phyloP scores from a whole-genome alignment of 2,113 vertebrate species.

The Gadus macrocephalus region DNA sequence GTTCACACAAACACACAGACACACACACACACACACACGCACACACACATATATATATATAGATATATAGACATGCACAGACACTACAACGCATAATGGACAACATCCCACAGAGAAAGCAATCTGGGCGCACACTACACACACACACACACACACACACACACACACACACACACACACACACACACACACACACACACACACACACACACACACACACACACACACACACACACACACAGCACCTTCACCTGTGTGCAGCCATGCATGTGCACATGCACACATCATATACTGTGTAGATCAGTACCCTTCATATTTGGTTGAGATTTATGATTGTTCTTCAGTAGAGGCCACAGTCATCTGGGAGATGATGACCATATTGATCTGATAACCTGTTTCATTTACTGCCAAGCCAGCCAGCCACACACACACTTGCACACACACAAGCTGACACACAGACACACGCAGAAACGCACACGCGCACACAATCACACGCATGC shows the following conservation, averaged over 20 bases:
- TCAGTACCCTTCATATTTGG: constrained; percentile 59
- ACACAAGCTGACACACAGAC: not conserved
- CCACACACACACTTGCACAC: not conserved
- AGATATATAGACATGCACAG: not conserved
- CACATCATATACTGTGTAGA: constrained; percentile 40
- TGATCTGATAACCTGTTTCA: constrained; percentile 74
- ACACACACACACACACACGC: too few species aligned
- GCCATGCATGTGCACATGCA: not conserved
- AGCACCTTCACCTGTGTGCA: not conserved
- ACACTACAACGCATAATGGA: constrained; percentile 17
- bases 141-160: constrained; percentile 11
- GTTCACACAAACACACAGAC: too few species aligned
- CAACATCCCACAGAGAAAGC: constrained; percentile 45
- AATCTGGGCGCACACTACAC: not conserved
- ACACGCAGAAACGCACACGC: not conserved
- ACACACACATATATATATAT: too few species aligned
- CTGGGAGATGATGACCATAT: constrained; percentile 71
- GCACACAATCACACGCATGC: not conserved
- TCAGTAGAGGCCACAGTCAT: constrained; percentile 68
- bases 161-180: constrained; percentile 13
- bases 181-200: constrained; percentile 12
- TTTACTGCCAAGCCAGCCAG: constrained; percentile 63
- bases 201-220: constrained; percentile 9
- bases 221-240: constrained; percentile 14
- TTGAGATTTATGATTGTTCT: constrained; percentile 69